Conservation (phyloP, 2,797 vertebrate genomes). For the Galago senegalensis region DNA sequence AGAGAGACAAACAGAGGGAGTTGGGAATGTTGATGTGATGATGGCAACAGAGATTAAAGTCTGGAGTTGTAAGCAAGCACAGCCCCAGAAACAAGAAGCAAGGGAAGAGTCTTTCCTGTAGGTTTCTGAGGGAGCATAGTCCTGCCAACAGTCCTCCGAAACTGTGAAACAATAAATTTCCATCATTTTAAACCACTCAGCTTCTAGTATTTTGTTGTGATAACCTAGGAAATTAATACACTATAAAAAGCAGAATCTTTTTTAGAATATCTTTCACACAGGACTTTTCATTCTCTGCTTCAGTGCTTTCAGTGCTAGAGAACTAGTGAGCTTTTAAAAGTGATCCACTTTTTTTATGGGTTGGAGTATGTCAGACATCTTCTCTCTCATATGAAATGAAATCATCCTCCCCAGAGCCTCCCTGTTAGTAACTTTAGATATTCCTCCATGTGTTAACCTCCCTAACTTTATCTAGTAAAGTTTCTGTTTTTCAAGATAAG, state of each 20-base stretch:
- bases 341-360: neutral
- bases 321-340: conserved; percentile 39
- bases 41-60: neutral
- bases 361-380: conserved; percentile 32
- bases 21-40: neutral
- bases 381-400: conserved; percentile 5
- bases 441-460: conserved; percentile 51
- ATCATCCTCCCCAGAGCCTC: neutral
- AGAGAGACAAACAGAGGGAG: neutral
- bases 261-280: neutral
- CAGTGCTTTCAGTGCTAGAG: neutral
- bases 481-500: conserved; percentile 61
- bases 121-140: neutral
- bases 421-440: neutral
- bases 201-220: conserved; percentile 40
- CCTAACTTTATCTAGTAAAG: conserved; percentile 42
- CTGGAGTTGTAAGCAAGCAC: neutral
- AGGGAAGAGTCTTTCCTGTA: neutral
- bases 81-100: neutral
- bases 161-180: conserved; percentile 19
- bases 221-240: neutral
- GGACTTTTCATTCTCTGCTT: neutral
- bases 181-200: neutral
- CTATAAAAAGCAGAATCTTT: neutral
- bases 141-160: neutral